Evolutionary conservation across 2,113 vertebrate species (phyloP), one percentile per base, ranked within the genome.

Genomic region (Pluvialis apricaria): DNA sequence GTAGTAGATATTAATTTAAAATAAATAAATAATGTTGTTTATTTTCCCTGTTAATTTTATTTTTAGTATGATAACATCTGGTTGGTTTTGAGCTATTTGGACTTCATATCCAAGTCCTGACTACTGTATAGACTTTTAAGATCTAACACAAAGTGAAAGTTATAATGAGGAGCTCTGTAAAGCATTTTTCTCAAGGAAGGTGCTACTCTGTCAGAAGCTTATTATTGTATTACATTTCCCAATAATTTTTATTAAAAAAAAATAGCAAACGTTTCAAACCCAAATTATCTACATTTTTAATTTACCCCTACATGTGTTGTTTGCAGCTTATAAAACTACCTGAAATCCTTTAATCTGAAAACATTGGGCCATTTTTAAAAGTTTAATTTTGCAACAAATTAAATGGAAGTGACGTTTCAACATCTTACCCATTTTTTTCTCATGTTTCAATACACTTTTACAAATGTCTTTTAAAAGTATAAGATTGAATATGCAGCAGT

Each of bases 1-100:
- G 25, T 87, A 72, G n/a, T 29, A 81, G 69, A 85, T 66, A 93
- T 82, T 66, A 57, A 80, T 95, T 82, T 85, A 52, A 91, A 80
- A 51, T 85, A 70, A 84, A 64, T 78, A 87, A 94, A 76, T 58
- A 71, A 66, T 36, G 5, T 9, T 44, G 6, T 57, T 92, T 60
- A n/a, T 82, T 82, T 84, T 90, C 22, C 54, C 38, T 34, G 6
- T 29, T 31, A 79, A 42, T 80, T 85, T 90, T 82, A 38, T 38
- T 79, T 82, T 87, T 68, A 68, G 47, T 52, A 15, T 79, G 15
- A 55, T 71, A 42, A 47, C 44, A 64, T 76, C n/a, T 93, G 62
- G 17, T 72, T 87, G 22, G 5, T 92, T 94, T 86, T 34, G 82
- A 85, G 40, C 1, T 83, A 47, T 73, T 77, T 88, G 40, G 38